Base-by-base conservation (phyloP, 2,888 invertebrate species). In the Smittia sp. region DNA sequence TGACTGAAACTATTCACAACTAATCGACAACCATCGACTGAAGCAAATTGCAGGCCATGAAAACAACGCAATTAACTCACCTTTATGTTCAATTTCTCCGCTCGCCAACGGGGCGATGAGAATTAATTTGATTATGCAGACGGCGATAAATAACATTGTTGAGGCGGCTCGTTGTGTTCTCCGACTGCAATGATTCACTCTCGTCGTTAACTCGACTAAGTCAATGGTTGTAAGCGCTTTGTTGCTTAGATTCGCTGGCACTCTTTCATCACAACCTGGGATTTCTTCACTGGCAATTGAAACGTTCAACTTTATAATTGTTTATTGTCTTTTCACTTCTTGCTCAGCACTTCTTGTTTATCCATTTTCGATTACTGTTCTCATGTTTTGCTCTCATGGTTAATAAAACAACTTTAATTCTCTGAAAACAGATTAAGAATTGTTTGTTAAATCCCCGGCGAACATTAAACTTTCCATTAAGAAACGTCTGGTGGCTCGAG, bases 111-210 rank as follows among this genome's bases (percentile, higher is more conserved):
- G 22, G 9, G 62, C 72, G n/a, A 32, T 4, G 24, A 72, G 22
- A 38, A 72, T 62, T 62, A 72, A 58, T 72, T 72, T 62, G 20
- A 72, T 38, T 62, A 72, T 62, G 62, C 62, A 72, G 62, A 72
- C 38, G 52, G 72, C 38, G 20, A 72, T 72, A 62, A 72, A 72
- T 62, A 72, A 72, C 72, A 72, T 72, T 62, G 38, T 72, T 38
- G 32, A 15, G 11, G 25, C 27, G 9, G 18, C 27, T 54, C 46
- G 46, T 15, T 46, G 11, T n/a, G 15, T 46, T 58, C 3, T 58
- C 22, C 20, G 9, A 32, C 32, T 9, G n/a, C 18, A 18, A 9
- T 58, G n/a, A 63, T 63, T 63, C 63, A 27, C 63, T 27, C 24
- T 27, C 27, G 32, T 32, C 32, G 32, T 32, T 32, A 6, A 32